These are phyloP conservation scores for Pseudomyrmex dendroicus DNA, from an alignment of 1,140 invertebrate species.

Conservation along the genomic window DNA sequence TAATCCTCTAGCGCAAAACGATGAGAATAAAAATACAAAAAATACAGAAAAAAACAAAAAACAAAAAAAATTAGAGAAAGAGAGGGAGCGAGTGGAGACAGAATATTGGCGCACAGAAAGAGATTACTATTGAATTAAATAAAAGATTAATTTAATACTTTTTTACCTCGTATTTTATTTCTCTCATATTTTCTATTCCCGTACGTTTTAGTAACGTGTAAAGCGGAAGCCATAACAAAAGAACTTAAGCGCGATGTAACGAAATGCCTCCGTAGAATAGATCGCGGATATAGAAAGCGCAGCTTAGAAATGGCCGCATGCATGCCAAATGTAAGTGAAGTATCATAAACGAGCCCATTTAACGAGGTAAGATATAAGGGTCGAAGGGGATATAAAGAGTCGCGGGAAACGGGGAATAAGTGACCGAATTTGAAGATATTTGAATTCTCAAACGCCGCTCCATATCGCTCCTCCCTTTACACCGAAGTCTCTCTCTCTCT, in stretches of 20 bases:
- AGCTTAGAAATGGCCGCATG: conserved; percentile 81
- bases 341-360: conserved; percentile 69
- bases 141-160: not conserved
- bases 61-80: no score
- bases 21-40: not conserved
- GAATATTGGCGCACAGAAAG: not conserved
- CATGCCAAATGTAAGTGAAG: conserved; percentile 77
- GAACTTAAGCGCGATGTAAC: conserved; percentile 44
- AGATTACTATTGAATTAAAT: conserved; percentile 8
- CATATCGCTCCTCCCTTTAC: conserved; percentile 32
- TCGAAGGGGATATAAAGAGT: conserved; percentile 53
- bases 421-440: conserved; percentile 68
- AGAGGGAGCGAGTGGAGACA: no score
- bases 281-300: conserved; percentile 65
- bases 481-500: not conserved
- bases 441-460: conserved; percentile 71
- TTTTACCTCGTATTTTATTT: not conserved
- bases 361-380: conserved; percentile 67
- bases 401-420: not conserved
- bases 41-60: no score
- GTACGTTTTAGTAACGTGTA: conserved; percentile 22
- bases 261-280: conserved; percentile 62
- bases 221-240: conserved; percentile 35
- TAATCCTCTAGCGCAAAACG: not conserved
- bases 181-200: not conserved